phyloP scores from a whole-genome alignment of 2,113 vertebrate species.

The Glaucomys volans region DNA sequence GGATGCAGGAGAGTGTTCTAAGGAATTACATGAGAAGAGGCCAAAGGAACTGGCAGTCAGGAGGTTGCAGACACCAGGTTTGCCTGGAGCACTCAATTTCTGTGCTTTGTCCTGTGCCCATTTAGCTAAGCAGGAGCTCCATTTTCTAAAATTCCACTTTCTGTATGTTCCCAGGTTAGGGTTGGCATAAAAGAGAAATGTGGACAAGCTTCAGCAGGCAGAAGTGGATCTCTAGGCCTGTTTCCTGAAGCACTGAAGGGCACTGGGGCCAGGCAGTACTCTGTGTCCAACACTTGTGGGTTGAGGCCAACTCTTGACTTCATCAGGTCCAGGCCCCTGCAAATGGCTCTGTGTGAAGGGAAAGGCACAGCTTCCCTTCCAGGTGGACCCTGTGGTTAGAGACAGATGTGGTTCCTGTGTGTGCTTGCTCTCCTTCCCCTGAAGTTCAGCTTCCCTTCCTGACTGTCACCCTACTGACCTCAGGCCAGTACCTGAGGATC shows the following conservation, averaged over 20 bases:
- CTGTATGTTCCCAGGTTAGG: background rate
- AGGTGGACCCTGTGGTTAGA: background rate
- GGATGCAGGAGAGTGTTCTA: background rate
- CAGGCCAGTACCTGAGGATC: background rate
- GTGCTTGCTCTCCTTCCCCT: background rate
- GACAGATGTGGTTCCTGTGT: background rate
- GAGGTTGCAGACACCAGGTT: background rate
- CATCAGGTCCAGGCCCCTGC: background rate
- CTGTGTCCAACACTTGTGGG: background rate
- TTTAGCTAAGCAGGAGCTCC: background rate
- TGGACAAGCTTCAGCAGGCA: background rate
- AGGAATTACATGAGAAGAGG: background rate
- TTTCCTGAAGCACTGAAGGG: background rate
- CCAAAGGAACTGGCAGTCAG: background rate
- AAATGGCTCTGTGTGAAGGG: too few species aligned
- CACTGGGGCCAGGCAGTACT: too few species aligned
- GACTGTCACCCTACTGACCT: rapidly evolving
- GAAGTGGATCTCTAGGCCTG: background rate
- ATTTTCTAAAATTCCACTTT: background rate
- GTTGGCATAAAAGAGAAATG: background rate
- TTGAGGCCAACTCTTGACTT: background rate
- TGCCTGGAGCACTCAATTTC: background rate
- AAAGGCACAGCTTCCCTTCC: background rate
- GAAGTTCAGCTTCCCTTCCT: background rate
- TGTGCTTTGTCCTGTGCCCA: background rate